Conservation (phyloP, 2,888 invertebrate genomes). For the Lycocerus yunnanus region DNA sequence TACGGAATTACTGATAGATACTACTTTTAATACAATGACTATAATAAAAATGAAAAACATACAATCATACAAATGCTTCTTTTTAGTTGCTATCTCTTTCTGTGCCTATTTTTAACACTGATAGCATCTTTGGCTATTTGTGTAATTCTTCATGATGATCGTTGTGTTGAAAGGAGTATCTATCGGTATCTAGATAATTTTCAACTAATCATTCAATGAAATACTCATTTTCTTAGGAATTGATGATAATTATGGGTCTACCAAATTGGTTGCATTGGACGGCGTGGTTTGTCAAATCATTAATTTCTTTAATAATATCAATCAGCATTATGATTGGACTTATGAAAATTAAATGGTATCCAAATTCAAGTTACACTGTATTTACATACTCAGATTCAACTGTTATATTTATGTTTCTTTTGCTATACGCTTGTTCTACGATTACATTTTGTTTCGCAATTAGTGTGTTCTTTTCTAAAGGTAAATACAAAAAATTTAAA, state of each 20-base stretch:
- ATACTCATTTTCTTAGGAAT: constrained; percentile 63
- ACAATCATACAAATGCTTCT: too few relatives aligned
- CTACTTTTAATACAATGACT: too few relatives aligned
- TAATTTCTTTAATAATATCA: constrained; percentile 66
- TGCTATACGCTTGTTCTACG: constrained; percentile 67
- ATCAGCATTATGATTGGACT: constrained; percentile 60
- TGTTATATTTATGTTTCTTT: constrained; percentile 68
- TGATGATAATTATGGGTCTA: constrained; percentile 90
- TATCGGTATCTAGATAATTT: too few relatives aligned
- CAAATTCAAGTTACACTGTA: constrained; percentile 57
- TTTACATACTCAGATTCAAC: constrained; percentile 67
- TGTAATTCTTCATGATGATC: too few relatives aligned
- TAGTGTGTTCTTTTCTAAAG: constrained; percentile 74
- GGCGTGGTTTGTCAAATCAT: constrained; percentile 81
- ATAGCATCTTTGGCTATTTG: too few relatives aligned
- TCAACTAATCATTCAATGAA: not conserved
- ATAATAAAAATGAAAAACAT: too few relatives aligned
- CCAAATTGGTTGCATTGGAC: constrained; percentile 83
- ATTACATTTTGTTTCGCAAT: constrained; percentile 76
- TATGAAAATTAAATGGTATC: constrained; percentile 49
- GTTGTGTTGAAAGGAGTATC: too few relatives aligned
- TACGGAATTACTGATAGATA: too few relatives aligned
- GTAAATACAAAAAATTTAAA: constrained; percentile 50
- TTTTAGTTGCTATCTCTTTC: too few relatives aligned
- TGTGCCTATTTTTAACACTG: too few relatives aligned